Evolutionary conservation across 2,797 vertebrate species (phyloP).

Genomic region (Peromyscus attwateri): DNA sequence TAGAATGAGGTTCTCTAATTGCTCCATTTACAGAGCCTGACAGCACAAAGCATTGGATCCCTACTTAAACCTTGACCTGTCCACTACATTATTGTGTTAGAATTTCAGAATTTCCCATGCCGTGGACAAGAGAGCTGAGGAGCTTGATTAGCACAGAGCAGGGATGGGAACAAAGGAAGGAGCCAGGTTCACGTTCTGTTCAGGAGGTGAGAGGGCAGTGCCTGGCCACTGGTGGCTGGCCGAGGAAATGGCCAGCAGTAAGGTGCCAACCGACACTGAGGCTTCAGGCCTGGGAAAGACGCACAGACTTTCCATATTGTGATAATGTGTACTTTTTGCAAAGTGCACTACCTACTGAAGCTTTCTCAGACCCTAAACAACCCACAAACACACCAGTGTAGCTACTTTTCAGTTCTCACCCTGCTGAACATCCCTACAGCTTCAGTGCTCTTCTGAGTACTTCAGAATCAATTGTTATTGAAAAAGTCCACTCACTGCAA

Average conservation of each 20-base stretch:
- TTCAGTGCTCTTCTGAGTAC: background rate
- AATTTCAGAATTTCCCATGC: background rate
- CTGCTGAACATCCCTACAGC: background rate
- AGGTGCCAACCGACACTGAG: background rate
- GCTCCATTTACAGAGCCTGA: background rate
- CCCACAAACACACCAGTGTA: background rate
- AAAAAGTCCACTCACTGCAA: background rate
- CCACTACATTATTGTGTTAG: too few species aligned
- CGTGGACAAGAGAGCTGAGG: background rate
- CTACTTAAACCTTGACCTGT: background rate
- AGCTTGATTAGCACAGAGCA: background rate
- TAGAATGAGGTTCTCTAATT: background rate
- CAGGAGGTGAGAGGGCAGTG: background rate
- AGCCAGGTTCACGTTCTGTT: fast-evolving
- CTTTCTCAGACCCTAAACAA: background rate
- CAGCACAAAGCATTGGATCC: background rate
- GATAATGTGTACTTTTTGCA: background rate
- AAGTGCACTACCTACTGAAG: background rate
- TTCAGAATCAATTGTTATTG: background rate
- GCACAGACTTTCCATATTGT: background rate
- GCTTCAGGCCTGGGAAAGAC: background rate
- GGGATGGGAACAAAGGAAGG: background rate
- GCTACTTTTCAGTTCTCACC: background rate
- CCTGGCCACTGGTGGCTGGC: fast-evolving
- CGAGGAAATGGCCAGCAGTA: background rate